A percentile compares a stretch with the other conserved stretches of the same genome.
phyloP scores from a whole-genome alignment of 2,888 invertebrate species.

The Platypus cylindrus region DNA sequence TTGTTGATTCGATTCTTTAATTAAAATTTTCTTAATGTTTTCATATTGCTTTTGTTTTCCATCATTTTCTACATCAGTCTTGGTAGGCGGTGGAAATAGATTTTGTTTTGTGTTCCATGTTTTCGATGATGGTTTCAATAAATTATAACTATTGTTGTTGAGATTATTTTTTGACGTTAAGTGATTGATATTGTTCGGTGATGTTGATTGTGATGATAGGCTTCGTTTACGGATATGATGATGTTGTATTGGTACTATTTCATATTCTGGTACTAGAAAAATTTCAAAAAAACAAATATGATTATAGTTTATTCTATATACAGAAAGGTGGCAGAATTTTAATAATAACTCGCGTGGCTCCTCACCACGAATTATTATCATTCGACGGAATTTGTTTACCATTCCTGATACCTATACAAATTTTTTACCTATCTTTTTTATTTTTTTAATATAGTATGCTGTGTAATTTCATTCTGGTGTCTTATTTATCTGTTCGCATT shows the following conservation, averaged over 20 bases:
- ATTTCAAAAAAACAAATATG: background rate
- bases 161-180: too few species aligned
- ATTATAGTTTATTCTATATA: background rate
- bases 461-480: too few species aligned
- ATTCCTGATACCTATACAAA: too few species aligned
- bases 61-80: conserved; percentile 25
- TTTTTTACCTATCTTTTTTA: too few species aligned
- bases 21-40: background rate
- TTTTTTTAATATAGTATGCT: too few species aligned
- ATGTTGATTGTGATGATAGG: conserved; percentile 5
- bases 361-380: too few species aligned
- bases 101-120: conserved; percentile 3
- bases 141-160: conserved; percentile 7
- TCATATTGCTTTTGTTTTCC: conserved; percentile 26
- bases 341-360: too few species aligned
- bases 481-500: too few species aligned
- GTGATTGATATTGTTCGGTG: conserved; percentile 4
- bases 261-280: conserved; percentile 64
- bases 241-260: conserved; percentile 68
- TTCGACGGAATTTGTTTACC: too few species aligned
- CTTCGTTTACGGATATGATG: conserved; percentile 44
- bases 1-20: conserved; percentile 13
- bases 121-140: conserved; percentile 2
- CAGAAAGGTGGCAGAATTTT: background rate
- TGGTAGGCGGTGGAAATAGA: too few species aligned